Base-by-base conservation (phyloP, 2,797 vertebrate genomes). In the Dendrocincla tyrannina region DNA sequence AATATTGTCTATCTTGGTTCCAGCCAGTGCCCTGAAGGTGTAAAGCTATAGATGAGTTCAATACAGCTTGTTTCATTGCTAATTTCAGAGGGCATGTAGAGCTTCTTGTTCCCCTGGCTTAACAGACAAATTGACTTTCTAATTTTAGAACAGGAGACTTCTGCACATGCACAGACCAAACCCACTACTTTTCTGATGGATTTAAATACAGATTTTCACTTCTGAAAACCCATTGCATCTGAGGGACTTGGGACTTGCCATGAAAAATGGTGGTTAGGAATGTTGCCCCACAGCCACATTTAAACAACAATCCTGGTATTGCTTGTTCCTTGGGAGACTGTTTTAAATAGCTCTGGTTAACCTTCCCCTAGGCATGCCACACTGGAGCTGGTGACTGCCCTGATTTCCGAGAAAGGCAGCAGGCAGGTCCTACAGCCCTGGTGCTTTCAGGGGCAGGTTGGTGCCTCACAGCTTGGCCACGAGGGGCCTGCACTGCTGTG, bases 121-220 rank as follows among this genome's bases (percentile, higher is more conserved):
- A 78, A 91, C 58, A 96, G 85, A 87, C 91, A 97, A 97, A 97
- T 96, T 95, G 96, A 92, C 91, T 94, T 97, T 93, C 97, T 97
- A 97, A 97, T 96, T 97, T 97, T 97, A 95, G 96, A 96, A 24
- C 81, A 66, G 49, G 72, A 93, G 88, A 78, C 35, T 76, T 95
- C 75, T 88, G 64, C 53, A 78, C 32, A 5, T 32, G 86, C 79
- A 60, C 39, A 82, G 53, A 69, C n/a, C 55, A 35, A 58, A 76
- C 41, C 13, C 0, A 30, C 30, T 47, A 13, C 55, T 85, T 78
- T 88, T 27, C 59, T 30, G 41, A 85, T 27, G 58, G 63, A 72
- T 72, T 86, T 53, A 56, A 83, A 74, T 9, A 32, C 70, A 67
- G n/a, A 68, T 55, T 55, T 60, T 39, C 35, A 16, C 39, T 60